Evolutionary conservation across 2,113 vertebrate species (phyloP).

Genomic region (Mus pahari): DNA sequence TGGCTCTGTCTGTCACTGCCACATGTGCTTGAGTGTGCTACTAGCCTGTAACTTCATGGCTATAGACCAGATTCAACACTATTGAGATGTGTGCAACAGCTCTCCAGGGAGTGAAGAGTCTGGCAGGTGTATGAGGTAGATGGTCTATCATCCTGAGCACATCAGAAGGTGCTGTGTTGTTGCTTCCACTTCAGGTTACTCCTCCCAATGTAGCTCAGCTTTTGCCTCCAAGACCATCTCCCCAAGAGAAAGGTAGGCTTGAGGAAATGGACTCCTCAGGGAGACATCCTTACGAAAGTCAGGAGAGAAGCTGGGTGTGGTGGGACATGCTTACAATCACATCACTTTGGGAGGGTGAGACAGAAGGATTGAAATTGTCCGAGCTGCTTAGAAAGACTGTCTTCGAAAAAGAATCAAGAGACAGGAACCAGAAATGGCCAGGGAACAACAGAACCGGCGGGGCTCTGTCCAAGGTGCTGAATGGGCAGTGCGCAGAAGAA

Average conservation of each 20-base stretch:
- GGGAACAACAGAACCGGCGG: accelerated
- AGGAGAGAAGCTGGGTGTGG: not conserved
- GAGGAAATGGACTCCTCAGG: not conserved
- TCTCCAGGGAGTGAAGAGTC: not conserved
- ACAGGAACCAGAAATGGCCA: not conserved
- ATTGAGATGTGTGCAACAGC: not conserved
- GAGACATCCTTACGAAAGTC: conserved; percentile 2
- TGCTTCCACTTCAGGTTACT: not conserved
- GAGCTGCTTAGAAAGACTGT: not conserved
- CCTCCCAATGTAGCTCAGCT: not conserved
- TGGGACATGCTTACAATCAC: not conserved
- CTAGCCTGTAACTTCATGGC: not conserved
- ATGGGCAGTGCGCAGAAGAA: not conserved
- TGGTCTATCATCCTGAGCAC: not conserved
- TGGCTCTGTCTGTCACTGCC: not conserved
- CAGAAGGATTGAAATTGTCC: not conserved
- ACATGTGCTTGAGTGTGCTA: not conserved
- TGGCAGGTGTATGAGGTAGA: not conserved
- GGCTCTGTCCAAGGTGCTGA: conserved; percentile 77
- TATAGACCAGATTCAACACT: not conserved
- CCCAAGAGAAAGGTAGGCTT: not conserved
- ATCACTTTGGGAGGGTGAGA: not conserved
- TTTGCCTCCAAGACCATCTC: not conserved
- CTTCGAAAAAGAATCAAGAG: not conserved
- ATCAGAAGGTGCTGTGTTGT: not conserved